These are phyloP conservation scores for Hycleus phaleratus DNA, from an alignment of 1,140 invertebrate species.

Conservation along the genomic window DNA sequence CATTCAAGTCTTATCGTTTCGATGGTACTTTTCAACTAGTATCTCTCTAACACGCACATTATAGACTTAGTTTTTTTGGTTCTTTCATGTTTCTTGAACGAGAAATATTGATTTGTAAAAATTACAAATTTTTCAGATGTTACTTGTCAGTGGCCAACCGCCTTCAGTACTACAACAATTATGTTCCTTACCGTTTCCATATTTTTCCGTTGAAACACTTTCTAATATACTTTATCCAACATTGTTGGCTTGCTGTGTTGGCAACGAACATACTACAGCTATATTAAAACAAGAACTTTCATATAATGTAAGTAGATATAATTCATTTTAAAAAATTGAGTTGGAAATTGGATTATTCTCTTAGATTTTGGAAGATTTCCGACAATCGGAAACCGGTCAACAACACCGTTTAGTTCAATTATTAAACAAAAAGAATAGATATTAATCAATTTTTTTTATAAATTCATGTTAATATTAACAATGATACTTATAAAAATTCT, in stretches of 20 bases:
- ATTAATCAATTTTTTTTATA: too few species aligned
- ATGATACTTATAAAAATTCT: too few species aligned
- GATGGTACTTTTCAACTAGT: neutral
- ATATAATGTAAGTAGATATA: conserved; percentile 52
- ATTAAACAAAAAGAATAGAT: conserved; percentile 12
- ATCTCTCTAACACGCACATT: neutral
- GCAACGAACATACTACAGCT: conserved; percentile 58
- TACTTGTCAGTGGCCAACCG: conserved; percentile 71
- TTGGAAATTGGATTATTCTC: conserved; percentile 19
- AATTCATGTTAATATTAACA: too few species aligned
- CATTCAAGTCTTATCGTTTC: neutral
- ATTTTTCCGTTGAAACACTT: conserved; percentile 72
- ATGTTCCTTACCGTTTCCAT: conserved; percentile 82
- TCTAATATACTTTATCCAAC: conserved; percentile 79
- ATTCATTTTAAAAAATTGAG: neutral
- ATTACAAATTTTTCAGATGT: conserved; percentile 48
- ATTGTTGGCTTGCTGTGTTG: conserved; percentile 69
- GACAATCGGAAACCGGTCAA: conserved; percentile 52
- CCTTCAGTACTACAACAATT: conserved; percentile 84
- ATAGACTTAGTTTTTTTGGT: conserved; percentile 1
- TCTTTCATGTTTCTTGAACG: neutral
- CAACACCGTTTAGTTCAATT: conserved; percentile 48
- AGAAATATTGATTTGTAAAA: neutral
- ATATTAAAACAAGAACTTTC: conserved; percentile 75
- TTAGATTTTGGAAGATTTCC: conserved; percentile 59